Evolutionary conservation across 2,888 invertebrate genomes (phyloP).

Genomic region (Brachylomia viminalis): DNA sequence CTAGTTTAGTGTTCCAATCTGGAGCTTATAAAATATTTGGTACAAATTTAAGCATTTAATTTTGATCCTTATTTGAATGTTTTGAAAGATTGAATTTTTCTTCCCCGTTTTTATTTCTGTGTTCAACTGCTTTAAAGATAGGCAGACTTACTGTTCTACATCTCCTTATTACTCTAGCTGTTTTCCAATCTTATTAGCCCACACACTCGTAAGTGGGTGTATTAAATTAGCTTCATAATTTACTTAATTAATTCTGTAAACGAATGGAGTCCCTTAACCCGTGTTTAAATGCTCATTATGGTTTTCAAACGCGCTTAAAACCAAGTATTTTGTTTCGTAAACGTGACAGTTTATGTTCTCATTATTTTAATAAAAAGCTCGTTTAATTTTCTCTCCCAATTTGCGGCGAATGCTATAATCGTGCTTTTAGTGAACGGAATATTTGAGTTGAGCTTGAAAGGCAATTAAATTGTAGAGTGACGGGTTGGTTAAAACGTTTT

Average conservation of each 20-base stretch:
- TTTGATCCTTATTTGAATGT: background rate
- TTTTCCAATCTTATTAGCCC: conserved; percentile 1
- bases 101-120: background rate
- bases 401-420: conserved; percentile 24
- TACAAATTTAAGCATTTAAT: background rate
- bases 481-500: conserved; percentile 18
- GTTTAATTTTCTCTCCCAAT: conserved; percentile 24
- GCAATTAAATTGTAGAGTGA: conserved; percentile 21
- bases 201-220: conserved; percentile 4
- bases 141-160: background rate
- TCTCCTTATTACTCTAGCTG: conserved; percentile 4
- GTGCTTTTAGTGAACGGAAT: conserved; percentile 25
- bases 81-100: background rate
- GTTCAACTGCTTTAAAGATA: background rate
- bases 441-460: conserved; percentile 34
- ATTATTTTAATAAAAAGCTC: conserved; percentile 52
- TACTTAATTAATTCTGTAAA: conserved; percentile 35
- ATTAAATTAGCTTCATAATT: conserved; percentile 38
- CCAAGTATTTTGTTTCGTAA: conserved; percentile 45
- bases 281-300: conserved; percentile 48
- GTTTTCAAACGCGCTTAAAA: conserved; percentile 42
- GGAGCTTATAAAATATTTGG: background rate
- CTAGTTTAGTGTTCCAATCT: conserved; percentile 5
- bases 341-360: conserved; percentile 35
- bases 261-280: conserved; percentile 30